phyloP scores from a whole-genome alignment of 1,140 invertebrate genomes.

The Notospermus geniculatus region DNA sequence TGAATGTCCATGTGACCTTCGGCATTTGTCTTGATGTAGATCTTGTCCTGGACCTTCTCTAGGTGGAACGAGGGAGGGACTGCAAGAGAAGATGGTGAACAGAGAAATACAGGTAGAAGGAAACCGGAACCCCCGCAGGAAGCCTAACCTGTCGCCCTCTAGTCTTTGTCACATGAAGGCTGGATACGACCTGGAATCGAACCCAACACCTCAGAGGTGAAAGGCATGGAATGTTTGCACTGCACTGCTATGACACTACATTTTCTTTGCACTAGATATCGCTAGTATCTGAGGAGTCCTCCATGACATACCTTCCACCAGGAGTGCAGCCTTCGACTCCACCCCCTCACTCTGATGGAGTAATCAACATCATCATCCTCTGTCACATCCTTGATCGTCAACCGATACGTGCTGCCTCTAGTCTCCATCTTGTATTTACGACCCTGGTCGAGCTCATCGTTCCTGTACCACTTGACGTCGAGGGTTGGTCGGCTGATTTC shows the following conservation, averaged over 20 bases:
- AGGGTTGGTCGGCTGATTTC: constrained; percentile 71
- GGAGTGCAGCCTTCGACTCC: constrained; percentile 68
- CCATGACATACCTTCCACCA: constrained; percentile 83
- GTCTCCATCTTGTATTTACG: constrained; percentile 84
- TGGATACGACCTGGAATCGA: no score
- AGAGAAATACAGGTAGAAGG: no score
- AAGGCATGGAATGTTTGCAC: no score
- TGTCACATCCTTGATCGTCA: constrained; percentile 86
- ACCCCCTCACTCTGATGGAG: constrained; percentile 30
- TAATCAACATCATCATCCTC: constrained; percentile 82
- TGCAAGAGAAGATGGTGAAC: no score
- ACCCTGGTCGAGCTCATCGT: constrained; percentile 69
- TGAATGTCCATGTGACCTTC: constrained; percentile 72
- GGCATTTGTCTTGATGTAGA: constrained; percentile 62
- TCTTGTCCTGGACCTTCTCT: constrained; percentile 45
- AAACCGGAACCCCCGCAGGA: no score
- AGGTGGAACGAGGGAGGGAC: constrained; percentile 46
- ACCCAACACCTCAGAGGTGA: no score
- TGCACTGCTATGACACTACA: no score
- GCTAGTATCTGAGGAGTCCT: no score
- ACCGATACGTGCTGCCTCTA: constrained; percentile 76
- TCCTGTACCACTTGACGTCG: constrained; percentile 80
- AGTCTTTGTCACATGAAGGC: no score
- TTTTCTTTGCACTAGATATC: no score
- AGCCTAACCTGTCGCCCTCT: no score